phyloP scores from a whole-genome alignment of 1,140 invertebrate genomes.

The Penaeus vannamei region DNA sequence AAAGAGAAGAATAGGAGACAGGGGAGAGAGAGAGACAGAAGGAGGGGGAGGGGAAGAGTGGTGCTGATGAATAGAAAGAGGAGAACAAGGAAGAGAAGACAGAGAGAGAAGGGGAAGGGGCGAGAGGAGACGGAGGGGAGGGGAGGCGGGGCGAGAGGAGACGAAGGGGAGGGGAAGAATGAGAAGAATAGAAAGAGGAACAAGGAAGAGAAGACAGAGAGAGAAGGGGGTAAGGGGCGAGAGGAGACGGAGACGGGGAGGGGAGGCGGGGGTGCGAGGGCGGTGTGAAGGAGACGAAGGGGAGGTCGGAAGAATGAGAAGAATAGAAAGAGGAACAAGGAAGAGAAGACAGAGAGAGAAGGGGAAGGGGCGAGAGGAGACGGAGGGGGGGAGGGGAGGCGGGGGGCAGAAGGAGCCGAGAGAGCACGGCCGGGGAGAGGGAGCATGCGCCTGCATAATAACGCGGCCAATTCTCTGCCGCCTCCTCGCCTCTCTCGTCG shows the following conservation, averaged over 20 bases:
- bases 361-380: background rate
- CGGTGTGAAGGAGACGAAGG: background rate
- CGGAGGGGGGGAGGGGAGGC: background rate
- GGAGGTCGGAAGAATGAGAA: background rate
- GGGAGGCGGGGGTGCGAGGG: too few relatives aligned
- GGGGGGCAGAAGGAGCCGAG: background rate
- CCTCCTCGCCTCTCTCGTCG: too few relatives aligned
- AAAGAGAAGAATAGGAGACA: too few relatives aligned
- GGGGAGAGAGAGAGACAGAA: too few relatives aligned
- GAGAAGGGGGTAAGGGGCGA: background rate
- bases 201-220: background rate
- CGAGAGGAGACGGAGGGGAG: too few relatives aligned
- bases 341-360: background rate
- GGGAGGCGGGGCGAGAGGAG: too few relatives aligned
- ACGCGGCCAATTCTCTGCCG: too few relatives aligned
- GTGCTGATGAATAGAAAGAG: too few relatives aligned
- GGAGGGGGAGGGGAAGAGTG: too few relatives aligned
- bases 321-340: background rate
- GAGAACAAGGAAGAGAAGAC: too few relatives aligned
- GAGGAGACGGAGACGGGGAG: background rate
- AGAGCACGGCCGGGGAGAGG: background rate
- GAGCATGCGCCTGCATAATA: background rate
- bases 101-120: too few relatives aligned
- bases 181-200: background rate
- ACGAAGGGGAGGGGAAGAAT: background rate